These are phyloP conservation scores for Caradrina kadenii DNA, from an alignment of 2,888 invertebrate species.

Conservation along the genomic window DNA sequence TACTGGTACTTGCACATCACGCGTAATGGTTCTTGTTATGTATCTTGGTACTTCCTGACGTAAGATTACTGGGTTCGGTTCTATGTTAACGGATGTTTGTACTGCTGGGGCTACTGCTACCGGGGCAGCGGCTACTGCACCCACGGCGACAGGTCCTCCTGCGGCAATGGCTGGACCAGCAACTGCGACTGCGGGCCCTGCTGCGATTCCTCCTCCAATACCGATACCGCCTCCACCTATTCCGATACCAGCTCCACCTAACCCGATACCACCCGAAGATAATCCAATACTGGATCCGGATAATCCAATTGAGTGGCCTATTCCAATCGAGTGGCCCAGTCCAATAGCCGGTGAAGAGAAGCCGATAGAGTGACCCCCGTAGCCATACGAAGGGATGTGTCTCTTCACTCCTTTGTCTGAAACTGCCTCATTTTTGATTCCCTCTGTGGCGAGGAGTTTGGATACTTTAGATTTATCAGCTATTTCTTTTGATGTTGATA, in stretches of 20 bases:
- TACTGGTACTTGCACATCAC: constrained; percentile 84
- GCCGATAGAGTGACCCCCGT: constrained; percentile 55
- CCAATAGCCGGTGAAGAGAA: constrained; percentile 55
- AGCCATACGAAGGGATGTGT: constrained; percentile 69
- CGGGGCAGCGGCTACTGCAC: constrained; percentile 66
- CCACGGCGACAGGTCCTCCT: constrained; percentile 38
- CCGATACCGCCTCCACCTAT: constrained; percentile 33
- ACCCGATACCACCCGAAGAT: constrained; percentile 42
- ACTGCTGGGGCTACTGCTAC: constrained; percentile 74
- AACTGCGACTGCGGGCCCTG: constrained; percentile 47
- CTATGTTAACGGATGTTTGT: constrained; percentile 82
- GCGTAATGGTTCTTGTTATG: constrained; percentile 86
- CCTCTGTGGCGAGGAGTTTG: constrained; percentile 78
- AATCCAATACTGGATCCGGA: constrained; percentile 46
- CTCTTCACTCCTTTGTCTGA: constrained; percentile 82
- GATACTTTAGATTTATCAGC: constrained; percentile 77
- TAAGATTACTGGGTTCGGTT: constrained; percentile 85
- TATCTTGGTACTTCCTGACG: constrained; percentile 86
- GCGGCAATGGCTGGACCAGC: constrained; percentile 64
- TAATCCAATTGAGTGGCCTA: constrained; percentile 54
- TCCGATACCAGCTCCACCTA: constrained; percentile 53
- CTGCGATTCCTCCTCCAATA: constrained; percentile 42
- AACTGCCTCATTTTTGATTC: constrained; percentile 78
- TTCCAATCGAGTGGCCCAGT: constrained; percentile 48
- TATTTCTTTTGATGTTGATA: constrained; percentile 80